phyloP scores from a whole-genome alignment of 2,888 invertebrate genomes.

The Thymelicus sylvestris region DNA sequence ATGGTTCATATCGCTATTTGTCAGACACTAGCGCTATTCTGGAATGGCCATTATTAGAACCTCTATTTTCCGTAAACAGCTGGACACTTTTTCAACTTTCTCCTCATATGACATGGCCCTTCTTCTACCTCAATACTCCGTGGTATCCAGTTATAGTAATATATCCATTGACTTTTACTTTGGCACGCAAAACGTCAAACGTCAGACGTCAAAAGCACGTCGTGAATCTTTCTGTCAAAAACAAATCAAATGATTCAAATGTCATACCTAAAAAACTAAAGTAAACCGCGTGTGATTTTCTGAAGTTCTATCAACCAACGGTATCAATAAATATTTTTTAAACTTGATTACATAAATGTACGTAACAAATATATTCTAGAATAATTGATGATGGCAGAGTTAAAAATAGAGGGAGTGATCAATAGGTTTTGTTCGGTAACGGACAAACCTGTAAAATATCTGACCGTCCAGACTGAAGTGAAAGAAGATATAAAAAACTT shows the following conservation, averaged over 20 bases:
- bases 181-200: too few relatives aligned
- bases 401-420: conserved; percentile 60
- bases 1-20: too few relatives aligned
- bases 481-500: conserved; percentile 84
- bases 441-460: conserved; percentile 73
- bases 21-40: too few relatives aligned
- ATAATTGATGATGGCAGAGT: conserved; percentile 50
- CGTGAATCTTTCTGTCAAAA: background rate
- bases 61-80: too few relatives aligned
- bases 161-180: too few relatives aligned
- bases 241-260: background rate
- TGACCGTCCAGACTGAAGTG: conserved; percentile 83
- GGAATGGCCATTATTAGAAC: too few relatives aligned
- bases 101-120: too few relatives aligned
- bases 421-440: conserved; percentile 66
- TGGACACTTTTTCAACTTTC: too few relatives aligned
- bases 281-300: conserved; percentile 24
- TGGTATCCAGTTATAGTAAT: too few relatives aligned
- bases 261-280: background rate
- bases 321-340: background rate
- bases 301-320: conserved; percentile 19
- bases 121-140: too few relatives aligned
- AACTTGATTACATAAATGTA: conserved; percentile 16
- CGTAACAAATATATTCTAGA: conserved; percentile 1
- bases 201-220: conserved; percentile 14